Percentiles rank a stretch among this genome's conserved stretches.
Evolutionary conservation across 2,113 vertebrate species (phyloP).

Genomic region (Odontophorus gujanensis): DNA sequence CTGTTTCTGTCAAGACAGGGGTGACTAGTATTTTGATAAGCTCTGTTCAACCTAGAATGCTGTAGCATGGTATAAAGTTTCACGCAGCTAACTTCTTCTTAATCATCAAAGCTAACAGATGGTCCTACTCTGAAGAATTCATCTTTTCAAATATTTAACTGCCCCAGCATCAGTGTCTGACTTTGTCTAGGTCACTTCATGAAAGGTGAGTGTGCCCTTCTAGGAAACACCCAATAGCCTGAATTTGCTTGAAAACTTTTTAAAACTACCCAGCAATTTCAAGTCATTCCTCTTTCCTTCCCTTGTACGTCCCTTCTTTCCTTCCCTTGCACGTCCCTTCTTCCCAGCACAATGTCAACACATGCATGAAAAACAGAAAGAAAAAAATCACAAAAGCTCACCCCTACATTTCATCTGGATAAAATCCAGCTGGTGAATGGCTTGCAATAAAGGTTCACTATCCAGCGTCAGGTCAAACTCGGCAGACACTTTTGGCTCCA

Average conservation of each 20-base stretch:
- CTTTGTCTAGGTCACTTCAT: background rate
- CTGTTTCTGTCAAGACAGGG: background rate
- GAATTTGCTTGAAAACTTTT: background rate
- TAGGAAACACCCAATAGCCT: background rate
- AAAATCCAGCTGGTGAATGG: constrained; percentile 96
- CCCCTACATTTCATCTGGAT: constrained; percentile 95
- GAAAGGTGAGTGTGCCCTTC: background rate
- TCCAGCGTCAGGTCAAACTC: constrained; percentile 94
- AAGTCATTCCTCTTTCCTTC: background rate
- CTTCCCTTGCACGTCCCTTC: background rate
- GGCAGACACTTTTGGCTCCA: constrained; percentile 95
- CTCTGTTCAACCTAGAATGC: background rate
- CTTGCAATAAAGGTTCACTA: constrained; percentile 91
- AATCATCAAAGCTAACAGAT: background rate
- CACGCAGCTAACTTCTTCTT: background rate
- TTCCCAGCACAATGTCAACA: background rate
- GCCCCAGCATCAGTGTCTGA: background rate
- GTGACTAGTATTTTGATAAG: background rate
- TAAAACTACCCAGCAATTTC: background rate
- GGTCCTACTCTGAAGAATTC: background rate
- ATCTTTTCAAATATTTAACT: background rate
- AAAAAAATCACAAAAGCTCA: constrained; percentile 56
- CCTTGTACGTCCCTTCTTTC: background rate
- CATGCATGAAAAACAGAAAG: background rate
- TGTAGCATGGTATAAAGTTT: background rate